Evolutionary conservation across 2,888 invertebrate species (phyloP).

Genomic region (Agelastica alni): DNA sequence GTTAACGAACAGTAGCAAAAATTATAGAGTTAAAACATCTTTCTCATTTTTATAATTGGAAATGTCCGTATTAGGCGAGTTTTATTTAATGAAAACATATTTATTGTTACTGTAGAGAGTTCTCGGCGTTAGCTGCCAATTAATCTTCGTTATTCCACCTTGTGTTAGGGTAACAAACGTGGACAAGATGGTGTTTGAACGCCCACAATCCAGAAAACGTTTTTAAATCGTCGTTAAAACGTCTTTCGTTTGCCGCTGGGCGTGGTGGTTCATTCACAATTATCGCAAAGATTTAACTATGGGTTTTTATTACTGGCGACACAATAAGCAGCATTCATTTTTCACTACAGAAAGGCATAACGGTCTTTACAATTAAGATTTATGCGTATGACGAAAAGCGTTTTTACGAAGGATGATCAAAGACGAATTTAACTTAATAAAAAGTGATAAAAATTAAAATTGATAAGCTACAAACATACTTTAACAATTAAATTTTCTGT

Average conservation of each 20-base stretch:
- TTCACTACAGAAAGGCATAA: conserved; percentile 27
- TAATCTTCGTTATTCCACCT: neutral
- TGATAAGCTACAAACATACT: too few relatives aligned
- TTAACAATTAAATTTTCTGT: too few relatives aligned
- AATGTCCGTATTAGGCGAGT: neutral
- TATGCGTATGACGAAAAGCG: neutral
- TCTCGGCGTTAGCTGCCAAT: neutral
- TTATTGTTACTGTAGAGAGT: neutral
- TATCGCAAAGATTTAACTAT: conserved; percentile 36
- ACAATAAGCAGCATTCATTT: conserved; percentile 28
- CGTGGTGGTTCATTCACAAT: conserved; percentile 42
- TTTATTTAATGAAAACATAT: neutral
- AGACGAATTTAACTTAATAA: too few relatives aligned
- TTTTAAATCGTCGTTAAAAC: neutral
- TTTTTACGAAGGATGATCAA: too few relatives aligned
- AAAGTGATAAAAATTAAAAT: too few relatives aligned
- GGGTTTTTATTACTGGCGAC: conserved; percentile 14
- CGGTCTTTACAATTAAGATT: conserved; percentile 34
- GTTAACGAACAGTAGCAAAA: neutral
- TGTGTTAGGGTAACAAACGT: neutral
- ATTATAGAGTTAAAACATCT: neutral
- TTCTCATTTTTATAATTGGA: neutral
- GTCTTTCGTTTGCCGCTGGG: conserved; percentile 22
- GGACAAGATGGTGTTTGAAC: neutral
- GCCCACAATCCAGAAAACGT: neutral